phyloP scores from a whole-genome alignment of 1,140 invertebrate species.

The Theocolax elegans region DNA sequence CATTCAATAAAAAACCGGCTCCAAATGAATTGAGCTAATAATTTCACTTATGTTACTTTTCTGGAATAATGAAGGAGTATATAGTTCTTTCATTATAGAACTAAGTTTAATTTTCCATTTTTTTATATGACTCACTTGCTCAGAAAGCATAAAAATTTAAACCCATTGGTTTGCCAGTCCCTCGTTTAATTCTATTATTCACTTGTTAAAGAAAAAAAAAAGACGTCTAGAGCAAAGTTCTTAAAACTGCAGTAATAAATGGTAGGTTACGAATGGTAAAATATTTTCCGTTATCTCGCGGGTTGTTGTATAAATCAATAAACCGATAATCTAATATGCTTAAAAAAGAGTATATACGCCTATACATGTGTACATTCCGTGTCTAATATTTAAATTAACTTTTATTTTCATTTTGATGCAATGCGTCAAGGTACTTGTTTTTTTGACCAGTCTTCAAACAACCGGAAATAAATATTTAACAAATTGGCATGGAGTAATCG shows the following conservation, averaged over 20 bases:
- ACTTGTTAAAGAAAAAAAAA: neutral
- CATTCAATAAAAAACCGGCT: too few relatives aligned
- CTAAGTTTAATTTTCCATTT: neutral
- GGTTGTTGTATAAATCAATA: slow-evolving; percentile 9
- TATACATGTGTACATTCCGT: too few relatives aligned
- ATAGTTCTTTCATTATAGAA: neutral
- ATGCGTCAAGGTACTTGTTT: too few relatives aligned
- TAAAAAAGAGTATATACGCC: too few relatives aligned
- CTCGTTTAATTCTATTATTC: neutral
- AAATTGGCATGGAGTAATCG: too few relatives aligned
- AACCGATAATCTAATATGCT: neutral
- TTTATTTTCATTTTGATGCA: too few relatives aligned
- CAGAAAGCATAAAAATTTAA: slow-evolving; percentile 24
- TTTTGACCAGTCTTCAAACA: too few relatives aligned
- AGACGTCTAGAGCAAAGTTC: neutral
- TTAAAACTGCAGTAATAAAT: neutral
- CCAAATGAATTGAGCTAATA: too few relatives aligned
- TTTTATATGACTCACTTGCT: slow-evolving; percentile 17
- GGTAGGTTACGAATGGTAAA: slow-evolving; percentile 5
- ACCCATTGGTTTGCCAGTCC: neutral
- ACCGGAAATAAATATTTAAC: too few relatives aligned
- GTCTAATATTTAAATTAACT: too few relatives aligned
- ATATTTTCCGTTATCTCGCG: neutral
- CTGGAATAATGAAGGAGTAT: too few relatives aligned
- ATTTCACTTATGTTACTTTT: too few relatives aligned